These are phyloP conservation scores for Temnopleurus reevesii DNA, from an alignment of 53 echinoderm and acorn worm genomes.

Conservation along the genomic window DNA sequence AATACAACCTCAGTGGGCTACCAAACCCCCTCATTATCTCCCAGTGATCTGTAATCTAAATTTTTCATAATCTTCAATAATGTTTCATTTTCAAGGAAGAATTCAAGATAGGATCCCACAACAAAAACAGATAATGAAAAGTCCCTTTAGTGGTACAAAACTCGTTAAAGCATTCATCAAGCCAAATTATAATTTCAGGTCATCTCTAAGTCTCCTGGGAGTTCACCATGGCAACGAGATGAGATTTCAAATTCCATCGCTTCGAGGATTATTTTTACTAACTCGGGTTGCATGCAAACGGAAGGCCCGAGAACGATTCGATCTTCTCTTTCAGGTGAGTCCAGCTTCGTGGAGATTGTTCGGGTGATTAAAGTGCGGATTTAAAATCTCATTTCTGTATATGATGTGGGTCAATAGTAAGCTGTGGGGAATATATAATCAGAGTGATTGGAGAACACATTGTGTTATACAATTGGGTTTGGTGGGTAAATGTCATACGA, in stretches of 20 bases:
- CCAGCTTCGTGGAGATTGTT: not conserved
- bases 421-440: not conserved
- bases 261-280: not conserved
- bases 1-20: too few species aligned
- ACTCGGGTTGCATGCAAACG: constrained; percentile 23
- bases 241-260: constrained; percentile 29
- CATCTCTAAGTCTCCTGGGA: not conserved
- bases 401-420: not conserved
- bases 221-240: not conserved
- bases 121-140: not conserved
- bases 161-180: not conserved
- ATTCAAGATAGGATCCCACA: not conserved
- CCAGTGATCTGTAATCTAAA: not conserved
- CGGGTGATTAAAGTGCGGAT: not conserved
- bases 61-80: not conserved
- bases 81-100: not conserved
- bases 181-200: constrained; percentile 8
- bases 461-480: not conserved
- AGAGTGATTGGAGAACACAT: not conserved
- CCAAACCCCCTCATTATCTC: not conserved
- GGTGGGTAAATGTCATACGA: not conserved
- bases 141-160: not conserved
- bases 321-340: not conserved
- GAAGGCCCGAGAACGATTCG: not conserved
- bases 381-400: not conserved